Evolutionary conservation across 2,888 invertebrate genomes (phyloP).

Genomic region (Chrysolina oricalcia): DNA sequence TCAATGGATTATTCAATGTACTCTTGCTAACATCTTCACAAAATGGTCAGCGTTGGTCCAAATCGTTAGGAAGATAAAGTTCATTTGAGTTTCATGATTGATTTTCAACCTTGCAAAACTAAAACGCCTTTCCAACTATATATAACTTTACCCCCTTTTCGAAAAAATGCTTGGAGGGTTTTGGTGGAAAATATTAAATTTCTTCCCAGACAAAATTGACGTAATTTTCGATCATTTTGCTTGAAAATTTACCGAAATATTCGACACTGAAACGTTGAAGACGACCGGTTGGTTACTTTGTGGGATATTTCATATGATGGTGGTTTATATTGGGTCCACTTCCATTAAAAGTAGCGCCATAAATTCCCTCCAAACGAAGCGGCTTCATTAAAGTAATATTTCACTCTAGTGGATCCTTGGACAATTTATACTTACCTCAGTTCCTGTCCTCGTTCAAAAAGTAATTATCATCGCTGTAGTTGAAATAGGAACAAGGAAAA

Average conservation of each 20-base stretch:
- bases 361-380: conserved; percentile 1
- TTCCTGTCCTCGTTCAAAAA: conserved; percentile 11
- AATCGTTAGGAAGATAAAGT: too few relatives aligned
- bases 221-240: too few relatives aligned
- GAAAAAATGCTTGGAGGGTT: too few relatives aligned
- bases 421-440: conserved; percentile 14
- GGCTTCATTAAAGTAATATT: conserved; percentile 19
- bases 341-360: conserved; percentile 10
- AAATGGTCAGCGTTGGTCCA: too few relatives aligned
- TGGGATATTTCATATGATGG: conserved; percentile 2
- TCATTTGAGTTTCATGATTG: too few relatives aligned
- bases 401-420: conserved; percentile 7
- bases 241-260: background rate
- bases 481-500: background rate
- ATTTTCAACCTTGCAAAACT: too few relatives aligned
- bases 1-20: too few relatives aligned
- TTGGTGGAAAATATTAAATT: too few relatives aligned
- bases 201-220: too few relatives aligned
- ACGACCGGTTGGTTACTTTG: background rate
- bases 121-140: too few relatives aligned
- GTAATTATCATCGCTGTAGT: conserved; percentile 2
- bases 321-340: conserved; percentile 17
- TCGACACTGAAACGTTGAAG: background rate
- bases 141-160: too few relatives aligned
- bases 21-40: too few relatives aligned